Percentiles rank a stretch among this genome's conserved stretches.
Evolutionary conservation across 2,113 vertebrate species (phyloP).

Genomic region (Panurus biarmicus): DNA sequence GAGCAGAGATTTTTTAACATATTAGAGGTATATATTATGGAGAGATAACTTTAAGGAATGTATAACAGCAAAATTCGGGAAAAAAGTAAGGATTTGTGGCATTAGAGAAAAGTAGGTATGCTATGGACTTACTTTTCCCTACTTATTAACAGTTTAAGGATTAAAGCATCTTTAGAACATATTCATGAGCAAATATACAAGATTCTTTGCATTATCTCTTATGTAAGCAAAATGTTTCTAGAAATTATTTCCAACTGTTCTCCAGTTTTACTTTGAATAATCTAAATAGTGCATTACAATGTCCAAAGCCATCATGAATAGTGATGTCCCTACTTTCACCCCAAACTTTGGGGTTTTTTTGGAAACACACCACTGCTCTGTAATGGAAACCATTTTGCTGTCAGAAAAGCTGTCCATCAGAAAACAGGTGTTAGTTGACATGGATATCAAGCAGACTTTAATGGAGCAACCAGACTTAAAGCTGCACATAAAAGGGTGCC

Average conservation of each 20-base stretch:
- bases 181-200: not conserved
- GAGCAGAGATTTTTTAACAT: not conserved
- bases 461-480: not conserved
- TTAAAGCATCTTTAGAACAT: not conserved
- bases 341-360: not conserved
- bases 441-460: not conserved
- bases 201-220: not conserved
- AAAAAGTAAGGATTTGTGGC: not conserved
- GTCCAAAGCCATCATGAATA: not conserved
- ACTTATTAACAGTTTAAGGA: not conserved
- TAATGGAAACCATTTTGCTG: not conserved
- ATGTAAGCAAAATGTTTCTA: not conserved
- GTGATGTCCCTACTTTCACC: not conserved
- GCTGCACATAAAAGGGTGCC: not conserved
- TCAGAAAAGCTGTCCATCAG: not conserved
- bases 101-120: not conserved
- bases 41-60: not conserved
- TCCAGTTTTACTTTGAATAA: not conserved
- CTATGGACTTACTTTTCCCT: not conserved
- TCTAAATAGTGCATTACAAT: not conserved
- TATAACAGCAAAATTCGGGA: not conserved
- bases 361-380: not conserved
- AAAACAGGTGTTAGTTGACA: not conserved
- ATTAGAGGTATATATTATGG: not conserved
- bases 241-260: not conserved